phyloP scores from a whole-genome alignment of 2,797 vertebrate species.

The Parauchenoglanis ngamensis region DNA sequence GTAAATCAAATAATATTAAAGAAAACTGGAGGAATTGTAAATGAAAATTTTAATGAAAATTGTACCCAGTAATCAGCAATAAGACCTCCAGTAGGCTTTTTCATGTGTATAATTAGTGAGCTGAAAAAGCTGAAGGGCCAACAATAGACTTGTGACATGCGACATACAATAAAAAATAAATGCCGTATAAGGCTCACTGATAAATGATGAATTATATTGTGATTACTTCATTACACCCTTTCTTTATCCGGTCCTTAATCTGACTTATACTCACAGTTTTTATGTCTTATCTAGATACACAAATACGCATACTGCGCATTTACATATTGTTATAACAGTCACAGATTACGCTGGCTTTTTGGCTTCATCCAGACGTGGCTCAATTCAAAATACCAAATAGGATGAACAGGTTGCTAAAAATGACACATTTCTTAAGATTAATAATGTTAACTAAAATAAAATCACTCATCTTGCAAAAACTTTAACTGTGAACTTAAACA shows the following conservation, averaged over 20 bases:
- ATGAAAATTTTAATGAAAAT: neutral
- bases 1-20: neutral
- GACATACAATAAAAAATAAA: neutral
- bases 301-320: neutral
- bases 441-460: neutral
- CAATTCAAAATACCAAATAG: neutral
- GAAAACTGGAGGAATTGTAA: neutral
- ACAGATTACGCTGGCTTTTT: neutral
- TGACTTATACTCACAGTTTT: neutral
- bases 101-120: neutral
- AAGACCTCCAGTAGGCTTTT: neutral
- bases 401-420: neutral
- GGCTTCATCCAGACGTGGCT: neutral
- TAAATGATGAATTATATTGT: neutral
- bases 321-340: neutral
- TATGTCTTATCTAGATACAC: neutral
- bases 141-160: neutral
- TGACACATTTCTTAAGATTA: neutral
- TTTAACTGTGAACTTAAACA: neutral
- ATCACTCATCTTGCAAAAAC: neutral
- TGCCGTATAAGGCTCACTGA: neutral
- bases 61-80: no score
- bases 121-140: neutral
- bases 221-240: neutral
- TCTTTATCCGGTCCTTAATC: neutral